Evolutionary conservation across 2,113 vertebrate species (phyloP).

Genomic region (Formicarius rufipectus): DNA sequence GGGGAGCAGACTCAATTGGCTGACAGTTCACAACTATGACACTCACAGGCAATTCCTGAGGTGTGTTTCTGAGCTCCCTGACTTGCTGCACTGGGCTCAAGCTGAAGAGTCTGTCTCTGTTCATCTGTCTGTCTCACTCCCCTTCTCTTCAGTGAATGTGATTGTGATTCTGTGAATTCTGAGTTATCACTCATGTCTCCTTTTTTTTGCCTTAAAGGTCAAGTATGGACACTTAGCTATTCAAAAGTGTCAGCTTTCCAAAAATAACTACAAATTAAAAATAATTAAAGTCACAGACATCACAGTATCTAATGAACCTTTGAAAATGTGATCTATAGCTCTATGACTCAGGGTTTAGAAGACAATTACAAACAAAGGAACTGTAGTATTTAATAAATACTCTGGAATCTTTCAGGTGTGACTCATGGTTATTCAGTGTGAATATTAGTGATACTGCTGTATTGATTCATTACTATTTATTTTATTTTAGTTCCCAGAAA

Average conservation of each 20-base stretch:
- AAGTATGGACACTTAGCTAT: not conserved
- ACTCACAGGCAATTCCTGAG: not conserved
- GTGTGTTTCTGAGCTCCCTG: not conserved
- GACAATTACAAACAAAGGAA: not conserved
- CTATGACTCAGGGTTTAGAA: not conserved
- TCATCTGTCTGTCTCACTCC: not conserved
- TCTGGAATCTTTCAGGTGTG: not conserved
- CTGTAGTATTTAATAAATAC: not conserved
- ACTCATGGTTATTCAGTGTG: not conserved
- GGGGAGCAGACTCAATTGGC: not conserved
- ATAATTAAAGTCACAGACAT: not conserved
- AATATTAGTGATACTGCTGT: not conserved
- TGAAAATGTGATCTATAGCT: not conserved
- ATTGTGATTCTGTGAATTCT: not conserved
- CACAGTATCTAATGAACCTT: not conserved
- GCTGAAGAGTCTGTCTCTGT: not conserved
- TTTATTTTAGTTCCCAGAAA: not conserved
- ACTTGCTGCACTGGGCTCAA: not conserved
- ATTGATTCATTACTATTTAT: not conserved
- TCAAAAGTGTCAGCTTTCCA: not conserved
- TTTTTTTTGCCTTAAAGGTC: not conserved
- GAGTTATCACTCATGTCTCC: not conserved
- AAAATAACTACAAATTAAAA: not conserved
- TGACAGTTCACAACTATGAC: not conserved
- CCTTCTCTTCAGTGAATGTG: not conserved